Evolutionary conservation across 2,113 vertebrate species (phyloP), one percentile per base, ranked within the genome.

Genomic region (Suncus etruscus): DNA sequence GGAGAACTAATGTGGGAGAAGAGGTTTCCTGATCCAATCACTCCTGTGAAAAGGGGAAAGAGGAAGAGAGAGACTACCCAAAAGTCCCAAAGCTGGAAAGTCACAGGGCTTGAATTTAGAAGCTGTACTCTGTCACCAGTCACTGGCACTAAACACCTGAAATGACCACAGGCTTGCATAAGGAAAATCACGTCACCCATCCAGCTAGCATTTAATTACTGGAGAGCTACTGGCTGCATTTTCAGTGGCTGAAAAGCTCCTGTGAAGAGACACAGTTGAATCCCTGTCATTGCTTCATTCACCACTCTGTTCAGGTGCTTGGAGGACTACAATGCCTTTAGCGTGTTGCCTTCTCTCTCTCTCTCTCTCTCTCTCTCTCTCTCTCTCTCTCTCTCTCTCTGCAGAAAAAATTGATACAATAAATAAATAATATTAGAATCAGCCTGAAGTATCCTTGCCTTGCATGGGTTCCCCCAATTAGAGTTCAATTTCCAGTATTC

Each of bases 381-480:
- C 39, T 39, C 39, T 39, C 39, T 39, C 39, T 39, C 39, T 39
- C 39, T 39, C 39, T 5, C 39, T 39, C 39, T 39, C 39, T 39
- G n/a, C n/a, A n/a, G n/a, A n/a, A n/a, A n/a, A 61, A 87, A 77
- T 50, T 63, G 48, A 72, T 58, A 72, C 32, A 87, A n/a, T 90
- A 48, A 80, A 84, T 18, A 47, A 77, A 74, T 47, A 79, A 10
- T 48, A 48, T 12, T 82, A 69, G 73, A 81, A 20, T 65, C 4
- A 4, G 39, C 39, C 39, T 39, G 39, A 39, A 39, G 39, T 39
- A 39, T 39, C 3, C 39, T 39, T 39, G 39, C 39, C 39, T 39
- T 39, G 39, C 39, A 39, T 39, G n/a, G n/a, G n/a, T n/a, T 39
- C 39, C 5, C 39, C 39, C 39, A 5, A 39, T 39, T 39, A 3